phyloP scores from a whole-genome alignment of 2,113 vertebrate genomes.

The Brachypteracias leptosomus region DNA sequence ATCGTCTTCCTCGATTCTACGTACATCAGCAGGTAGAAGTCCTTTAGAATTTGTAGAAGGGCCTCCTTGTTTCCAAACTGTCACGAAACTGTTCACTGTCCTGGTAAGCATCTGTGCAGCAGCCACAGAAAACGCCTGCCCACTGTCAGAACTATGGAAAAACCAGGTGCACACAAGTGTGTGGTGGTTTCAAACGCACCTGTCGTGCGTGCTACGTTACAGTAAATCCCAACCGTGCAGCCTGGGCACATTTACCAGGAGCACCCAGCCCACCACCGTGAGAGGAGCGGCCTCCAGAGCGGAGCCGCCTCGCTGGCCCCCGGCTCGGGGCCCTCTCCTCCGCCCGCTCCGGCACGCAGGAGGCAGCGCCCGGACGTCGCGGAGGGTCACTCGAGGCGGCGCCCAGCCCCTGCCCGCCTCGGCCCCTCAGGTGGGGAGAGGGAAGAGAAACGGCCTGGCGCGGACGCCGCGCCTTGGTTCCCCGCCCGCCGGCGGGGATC shows the following conservation, averaged over 20 bases:
- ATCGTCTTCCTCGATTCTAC: too few relatives aligned
- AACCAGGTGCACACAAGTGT: rapidly evolving
- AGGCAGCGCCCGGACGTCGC: background rate
- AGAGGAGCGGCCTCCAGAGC: background rate
- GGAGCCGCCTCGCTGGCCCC: background rate
- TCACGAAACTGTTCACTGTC: rapidly evolving
- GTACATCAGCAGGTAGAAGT: background rate
- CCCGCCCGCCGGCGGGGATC: background rate
- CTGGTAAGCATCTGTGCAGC: rapidly evolving
- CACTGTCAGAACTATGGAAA: rapidly evolving
- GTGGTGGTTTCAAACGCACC: rapidly evolving
- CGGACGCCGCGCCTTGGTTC: background rate
- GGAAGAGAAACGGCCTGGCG: background rate
- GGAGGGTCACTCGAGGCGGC: too few relatives aligned
- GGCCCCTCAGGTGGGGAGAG: background rate
- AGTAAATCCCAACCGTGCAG: rapidly evolving
- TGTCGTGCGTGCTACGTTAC: rapidly evolving
- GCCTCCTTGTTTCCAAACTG: background rate
- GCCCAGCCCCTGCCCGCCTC: background rate
- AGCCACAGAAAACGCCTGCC: rapidly evolving
- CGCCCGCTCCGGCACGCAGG: background rate
- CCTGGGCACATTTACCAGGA: rapidly evolving
- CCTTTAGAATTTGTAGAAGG: background rate
- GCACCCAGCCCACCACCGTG: background rate
- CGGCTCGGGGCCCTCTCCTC: background rate